Conservation (phyloP, 1,140 invertebrate genomes). For the Drosophila carrolli region DNA sequence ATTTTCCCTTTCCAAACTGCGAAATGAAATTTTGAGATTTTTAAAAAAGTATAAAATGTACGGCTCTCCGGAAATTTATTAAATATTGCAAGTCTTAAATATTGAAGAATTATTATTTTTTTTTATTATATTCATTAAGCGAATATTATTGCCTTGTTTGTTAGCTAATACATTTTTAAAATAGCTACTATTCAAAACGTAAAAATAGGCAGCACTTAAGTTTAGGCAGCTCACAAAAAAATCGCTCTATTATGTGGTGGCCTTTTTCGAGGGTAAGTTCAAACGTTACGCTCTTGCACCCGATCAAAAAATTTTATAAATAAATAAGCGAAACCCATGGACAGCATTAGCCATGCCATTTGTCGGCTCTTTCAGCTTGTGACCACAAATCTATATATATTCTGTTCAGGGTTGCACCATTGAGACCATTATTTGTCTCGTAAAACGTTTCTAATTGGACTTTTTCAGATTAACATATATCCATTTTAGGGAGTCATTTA, state of each 20-base stretch:
- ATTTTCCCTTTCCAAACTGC: no score
- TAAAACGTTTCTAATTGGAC: constrained; percentile 49
- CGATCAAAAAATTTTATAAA: constrained; percentile 57
- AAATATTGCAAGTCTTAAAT: no score
- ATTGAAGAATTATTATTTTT: no score
- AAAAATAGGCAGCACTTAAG: not conserved
- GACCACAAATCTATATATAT: constrained; percentile 51
- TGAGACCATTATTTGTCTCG: constrained; percentile 13
- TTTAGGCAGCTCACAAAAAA: constrained; percentile 11
- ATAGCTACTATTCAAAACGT: not conserved
- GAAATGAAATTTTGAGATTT: no score
- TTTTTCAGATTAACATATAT: constrained; percentile 24
- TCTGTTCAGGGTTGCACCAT: constrained; percentile 21
- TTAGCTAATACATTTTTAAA: not conserved
- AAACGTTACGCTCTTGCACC: constrained; percentile 73
- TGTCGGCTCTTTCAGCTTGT: constrained; percentile 49
- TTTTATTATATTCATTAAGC: no score
- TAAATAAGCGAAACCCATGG: constrained; percentile 44
- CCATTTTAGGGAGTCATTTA: constrained; percentile 6
- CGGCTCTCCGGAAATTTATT: no score
- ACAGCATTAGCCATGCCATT: constrained; percentile 66
- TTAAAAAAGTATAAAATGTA: no score
- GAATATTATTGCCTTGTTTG: no score
- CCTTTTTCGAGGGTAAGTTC: constrained; percentile 34
- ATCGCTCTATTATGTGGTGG: constrained; percentile 54